phyloP scores from a whole-genome alignment of 2,113 vertebrate species.

The Bubo blakistoni region DNA sequence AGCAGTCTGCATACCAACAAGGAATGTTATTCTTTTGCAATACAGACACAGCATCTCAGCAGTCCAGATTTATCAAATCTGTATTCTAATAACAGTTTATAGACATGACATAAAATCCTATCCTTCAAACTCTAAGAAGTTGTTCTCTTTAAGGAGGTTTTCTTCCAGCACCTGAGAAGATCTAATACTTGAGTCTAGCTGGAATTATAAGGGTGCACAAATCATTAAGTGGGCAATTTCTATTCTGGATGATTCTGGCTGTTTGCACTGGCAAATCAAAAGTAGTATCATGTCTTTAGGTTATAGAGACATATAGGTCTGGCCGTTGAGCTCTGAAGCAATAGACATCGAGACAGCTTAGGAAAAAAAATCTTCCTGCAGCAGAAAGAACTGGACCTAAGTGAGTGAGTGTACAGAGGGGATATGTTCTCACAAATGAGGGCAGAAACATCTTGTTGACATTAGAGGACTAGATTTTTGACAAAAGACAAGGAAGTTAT shows the following conservation, averaged over 20 bases:
- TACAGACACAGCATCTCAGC: not conserved
- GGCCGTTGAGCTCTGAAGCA: not conserved
- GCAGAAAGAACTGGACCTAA: not conserved
- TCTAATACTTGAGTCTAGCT: not conserved
- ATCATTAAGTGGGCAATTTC: not conserved
- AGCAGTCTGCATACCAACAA: not conserved
- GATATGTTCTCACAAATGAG: not conserved
- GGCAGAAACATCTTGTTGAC: not conserved
- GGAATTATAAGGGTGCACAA: not conserved
- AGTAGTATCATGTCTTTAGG: not conserved
- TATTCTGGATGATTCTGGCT: not conserved
- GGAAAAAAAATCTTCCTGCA: not conserved
- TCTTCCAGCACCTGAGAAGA: not conserved
- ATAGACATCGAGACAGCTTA: accelerated
- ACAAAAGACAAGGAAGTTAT: not conserved
- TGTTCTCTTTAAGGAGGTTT: not conserved
- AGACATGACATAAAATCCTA: not conserved
- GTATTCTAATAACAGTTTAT: not conserved
- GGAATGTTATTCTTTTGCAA: not conserved
- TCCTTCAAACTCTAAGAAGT: not conserved
- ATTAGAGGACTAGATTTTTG: not conserved
- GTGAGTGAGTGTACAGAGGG: not conserved
- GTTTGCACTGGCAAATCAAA: not conserved
- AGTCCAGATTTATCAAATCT: not conserved
- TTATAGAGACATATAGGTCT: not conserved